Evolutionary conservation across 1,140 invertebrate genomes (phyloP), one percentile per base, ranked within the genome.

Genomic region (Drosophila willistoni): DNA sequence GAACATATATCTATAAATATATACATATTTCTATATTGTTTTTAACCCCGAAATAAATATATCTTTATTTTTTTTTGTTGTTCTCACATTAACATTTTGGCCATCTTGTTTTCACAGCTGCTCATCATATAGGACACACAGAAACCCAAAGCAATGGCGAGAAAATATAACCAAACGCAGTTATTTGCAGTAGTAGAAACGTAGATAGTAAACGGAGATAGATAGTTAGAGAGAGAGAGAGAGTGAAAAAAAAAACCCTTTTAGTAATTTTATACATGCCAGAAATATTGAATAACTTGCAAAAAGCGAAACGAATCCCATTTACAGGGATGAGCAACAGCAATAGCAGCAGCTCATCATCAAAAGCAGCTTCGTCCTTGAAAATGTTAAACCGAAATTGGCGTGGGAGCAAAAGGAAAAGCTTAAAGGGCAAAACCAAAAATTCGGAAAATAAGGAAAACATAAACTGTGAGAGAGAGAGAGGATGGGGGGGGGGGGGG

Each of bases 211-310:
- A 44, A 71, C 47, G 34, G 33, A 29, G 33, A 42, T 17, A 14
- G 5, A 47, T 29, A 19, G 7, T 57, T 12, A 56, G 41, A 41
- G 14, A 12, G 63, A 29, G 44, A 41, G 22, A 12, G 57, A 19
- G 44, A 9, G 34, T 2, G 29, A 7, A 6, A 65, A 65, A 33
- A 25, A 54, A 78, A 78, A 71, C 68, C 76, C 76, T 72, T 79
- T 79, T 76, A 76, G 76, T 78, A 76, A 78, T 76, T 68, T 76
- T 72, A 76, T 78, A 78, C 73, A 62, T 64, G 56, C 68, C 55
- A 61, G 59, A 76, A 76, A 79, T 79, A 79, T 79, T 79, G 76
- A 72, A 72, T 79, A 51, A 72, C 71, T 73, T 75, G 65, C 64
- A 54, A 47, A 33, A 44, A 60, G 72, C 64, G 47, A 54, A 67